These are phyloP conservation scores for Morone saxatilis DNA, from an alignment of 2,113 vertebrate genomes.

Conservation along the genomic window DNA sequence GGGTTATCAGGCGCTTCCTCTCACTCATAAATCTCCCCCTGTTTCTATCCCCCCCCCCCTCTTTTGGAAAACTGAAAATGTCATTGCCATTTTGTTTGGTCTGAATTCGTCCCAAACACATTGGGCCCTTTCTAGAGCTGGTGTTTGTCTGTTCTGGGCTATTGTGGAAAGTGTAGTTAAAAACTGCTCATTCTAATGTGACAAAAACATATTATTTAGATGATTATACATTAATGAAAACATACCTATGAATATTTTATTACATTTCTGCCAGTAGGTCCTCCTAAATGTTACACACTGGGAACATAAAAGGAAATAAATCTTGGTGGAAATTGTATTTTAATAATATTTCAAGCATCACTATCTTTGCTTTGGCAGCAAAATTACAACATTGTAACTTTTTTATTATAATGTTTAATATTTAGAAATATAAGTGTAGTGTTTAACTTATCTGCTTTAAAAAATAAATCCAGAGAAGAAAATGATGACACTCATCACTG, in stretches of 20 bases:
- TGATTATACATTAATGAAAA: too few relatives aligned
- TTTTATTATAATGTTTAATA: too few relatives aligned
- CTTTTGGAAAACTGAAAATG: background rate
- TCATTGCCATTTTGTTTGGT: background rate
- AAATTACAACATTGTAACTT: too few relatives aligned
- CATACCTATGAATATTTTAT: too few relatives aligned
- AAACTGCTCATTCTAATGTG: too few relatives aligned
- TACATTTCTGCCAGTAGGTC: too few relatives aligned
- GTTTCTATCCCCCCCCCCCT: background rate
- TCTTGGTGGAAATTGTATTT: background rate
- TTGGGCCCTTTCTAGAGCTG: too few relatives aligned
- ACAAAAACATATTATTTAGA: too few relatives aligned
- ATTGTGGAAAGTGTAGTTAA: too few relatives aligned
- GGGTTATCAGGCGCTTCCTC: constrained; percentile 19
- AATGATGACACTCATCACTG: background rate
- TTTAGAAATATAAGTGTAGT: background rate
- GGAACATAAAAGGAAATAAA: background rate
- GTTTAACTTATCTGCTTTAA: background rate
- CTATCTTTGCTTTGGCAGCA: background rate
- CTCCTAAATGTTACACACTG: too few relatives aligned
- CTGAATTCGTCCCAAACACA: background rate
- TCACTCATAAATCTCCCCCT: constrained; percentile 17
- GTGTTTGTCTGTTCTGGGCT: too few relatives aligned
- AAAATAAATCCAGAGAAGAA: background rate
- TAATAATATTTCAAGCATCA: background rate